A percentile compares a stretch with the other conserved stretches of the same genome.
phyloP scores from a whole-genome alignment of 2,113 vertebrate genomes.

The Aleadryas rufinucha region DNA sequence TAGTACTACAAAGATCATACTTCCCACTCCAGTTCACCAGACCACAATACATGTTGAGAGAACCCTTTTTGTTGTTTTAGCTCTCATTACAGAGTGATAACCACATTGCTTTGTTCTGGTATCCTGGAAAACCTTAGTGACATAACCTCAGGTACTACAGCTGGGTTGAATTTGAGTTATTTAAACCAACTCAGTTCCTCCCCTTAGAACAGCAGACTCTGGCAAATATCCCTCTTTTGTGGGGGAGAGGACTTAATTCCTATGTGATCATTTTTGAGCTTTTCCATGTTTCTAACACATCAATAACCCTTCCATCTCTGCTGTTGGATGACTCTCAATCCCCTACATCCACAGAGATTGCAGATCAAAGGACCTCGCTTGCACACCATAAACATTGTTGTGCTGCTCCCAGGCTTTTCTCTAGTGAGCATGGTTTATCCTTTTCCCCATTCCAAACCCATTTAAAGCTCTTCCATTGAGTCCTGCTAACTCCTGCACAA shows the following conservation, averaged over 20 bases:
- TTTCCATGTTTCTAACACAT: background rate
- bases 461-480: background rate
- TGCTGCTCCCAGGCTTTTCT: background rate
- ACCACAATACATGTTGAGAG: background rate
- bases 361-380: background rate
- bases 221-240: background rate
- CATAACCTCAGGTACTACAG: background rate
- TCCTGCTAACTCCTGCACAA: background rate
- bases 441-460: background rate
- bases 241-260: background rate
- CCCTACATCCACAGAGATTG: background rate
- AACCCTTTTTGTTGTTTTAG: background rate
- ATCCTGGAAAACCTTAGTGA: background rate
- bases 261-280: background rate
- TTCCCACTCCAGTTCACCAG: background rate
- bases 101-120: background rate
- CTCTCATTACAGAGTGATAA: background rate
- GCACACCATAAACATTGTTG: fast-evolving
- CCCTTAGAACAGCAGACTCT: background rate
- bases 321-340: background rate
- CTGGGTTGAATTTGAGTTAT: background rate
- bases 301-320: background rate
- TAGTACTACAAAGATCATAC: background rate
- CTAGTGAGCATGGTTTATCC: background rate
- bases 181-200: background rate